Evolutionary conservation across 2,888 invertebrate species (phyloP), one percentile per base, ranked within the genome.

Genomic region (Hemistola chrysoprasaria): DNA sequence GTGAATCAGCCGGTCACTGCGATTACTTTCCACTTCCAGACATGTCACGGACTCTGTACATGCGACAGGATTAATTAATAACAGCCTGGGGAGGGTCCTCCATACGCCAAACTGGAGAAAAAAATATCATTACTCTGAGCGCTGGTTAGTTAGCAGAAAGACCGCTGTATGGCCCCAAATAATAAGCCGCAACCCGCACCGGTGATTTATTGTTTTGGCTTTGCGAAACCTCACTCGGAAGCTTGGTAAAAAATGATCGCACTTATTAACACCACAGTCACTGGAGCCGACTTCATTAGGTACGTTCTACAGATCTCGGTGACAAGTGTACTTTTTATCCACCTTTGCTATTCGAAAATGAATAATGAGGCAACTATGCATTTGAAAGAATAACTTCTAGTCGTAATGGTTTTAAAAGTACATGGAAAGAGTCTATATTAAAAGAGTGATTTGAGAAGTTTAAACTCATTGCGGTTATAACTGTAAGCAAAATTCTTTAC

Each of bases 141-240:
- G 62, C 58, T 63, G 70, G 79, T 80, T 80, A 79, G 78, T 80
- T 83, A 78, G 75, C 69, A 71, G 74, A 73, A 71, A 74, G 68
- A 70, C 63, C 65, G 69, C 71, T 71, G 68, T 76, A 75, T 71
- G 67, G 69, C 63, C 72, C 71, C 70, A 82, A 83, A 86, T 85
- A 86, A 83, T 84, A 85, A 85, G 75, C 81, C 77, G 62, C 73
- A 75, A 65, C 66, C 76, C 75, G 71, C 71, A 62, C 65, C 62
- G 58, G 73, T 85, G 84, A 85, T 86, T 84, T 84, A 86, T 86
- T 76, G 78, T 83, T 81, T 78, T 77, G 77, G 80, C 85, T 84
- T 80, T 78, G 74, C 71, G 78, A 75, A 79, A 79, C 79, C 84
- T 78, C 79, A 79, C 78, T 78, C 76, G 76, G 78, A 78, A 78